phyloP scores from a whole-genome alignment of 2,113 vertebrate genomes.

The Nibea coibor region DNA sequence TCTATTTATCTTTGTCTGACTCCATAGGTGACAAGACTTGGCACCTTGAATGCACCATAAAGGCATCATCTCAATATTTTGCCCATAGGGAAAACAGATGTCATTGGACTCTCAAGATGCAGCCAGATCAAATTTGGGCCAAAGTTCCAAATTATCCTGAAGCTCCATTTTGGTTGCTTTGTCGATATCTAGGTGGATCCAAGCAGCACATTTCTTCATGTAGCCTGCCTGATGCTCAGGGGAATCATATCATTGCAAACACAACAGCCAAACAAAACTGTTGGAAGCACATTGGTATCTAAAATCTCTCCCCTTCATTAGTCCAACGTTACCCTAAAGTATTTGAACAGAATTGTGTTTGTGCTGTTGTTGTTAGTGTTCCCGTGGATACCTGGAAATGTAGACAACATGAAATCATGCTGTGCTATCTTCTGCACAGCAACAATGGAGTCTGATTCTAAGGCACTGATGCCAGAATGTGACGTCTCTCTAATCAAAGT shows the following conservation, averaged over 20 bases:
- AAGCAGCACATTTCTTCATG: no score
- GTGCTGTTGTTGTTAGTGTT: not conserved
- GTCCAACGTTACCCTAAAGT: not conserved
- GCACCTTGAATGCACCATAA: no score
- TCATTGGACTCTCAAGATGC: not conserved
- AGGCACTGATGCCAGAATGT: not conserved
- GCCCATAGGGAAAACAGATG: not conserved
- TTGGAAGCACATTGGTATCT: no score
- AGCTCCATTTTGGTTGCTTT: not conserved
- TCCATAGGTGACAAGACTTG: no score
- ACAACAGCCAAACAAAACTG: no score
- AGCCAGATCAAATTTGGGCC: no score
- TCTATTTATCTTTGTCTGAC: no score
- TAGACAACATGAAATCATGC: not conserved
- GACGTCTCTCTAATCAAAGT: conserved; percentile 18
- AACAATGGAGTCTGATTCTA: not conserved
- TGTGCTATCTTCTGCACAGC: conserved; percentile 8
- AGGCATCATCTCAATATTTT: not conserved
- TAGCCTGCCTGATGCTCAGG: no score
- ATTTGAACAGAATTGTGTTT: not conserved
- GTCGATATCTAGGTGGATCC: not conserved
- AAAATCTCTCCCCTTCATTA: not conserved
- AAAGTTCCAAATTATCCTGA: not conserved
- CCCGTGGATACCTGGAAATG: not conserved
- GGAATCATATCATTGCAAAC: no score